phyloP scores from a whole-genome alignment of 1,140 invertebrate species.

The Hyles euphorbiae region DNA sequence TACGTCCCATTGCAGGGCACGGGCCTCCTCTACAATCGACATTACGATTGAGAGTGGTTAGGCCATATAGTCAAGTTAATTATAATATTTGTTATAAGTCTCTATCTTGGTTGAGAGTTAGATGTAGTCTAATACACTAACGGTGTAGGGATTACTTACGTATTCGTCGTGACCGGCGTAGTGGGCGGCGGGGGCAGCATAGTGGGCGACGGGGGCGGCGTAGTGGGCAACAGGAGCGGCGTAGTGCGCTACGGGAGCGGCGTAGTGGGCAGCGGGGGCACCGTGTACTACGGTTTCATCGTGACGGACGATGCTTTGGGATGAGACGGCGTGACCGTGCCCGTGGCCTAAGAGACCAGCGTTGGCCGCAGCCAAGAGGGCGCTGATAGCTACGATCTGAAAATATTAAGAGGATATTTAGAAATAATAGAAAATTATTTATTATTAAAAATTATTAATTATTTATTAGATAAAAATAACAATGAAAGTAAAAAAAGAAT shows the following conservation, averaged over 20 bases:
- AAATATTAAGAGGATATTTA: conserved; percentile 7
- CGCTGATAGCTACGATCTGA: conserved; percentile 41
- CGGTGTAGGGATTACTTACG: too few species aligned
- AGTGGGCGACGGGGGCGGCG: conserved; percentile 34
- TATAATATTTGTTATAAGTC: too few species aligned
- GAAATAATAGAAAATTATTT: too few species aligned
- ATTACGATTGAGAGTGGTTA: too few species aligned
- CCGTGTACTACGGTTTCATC: conserved; percentile 35
- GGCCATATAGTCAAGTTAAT: too few species aligned
- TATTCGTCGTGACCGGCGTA: conserved; percentile 47
- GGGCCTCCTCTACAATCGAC: too few species aligned
- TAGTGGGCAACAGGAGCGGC: conserved; percentile 42
- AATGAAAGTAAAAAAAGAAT: too few species aligned
- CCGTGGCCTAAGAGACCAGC: conserved; percentile 38
- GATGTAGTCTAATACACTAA: too few species aligned
- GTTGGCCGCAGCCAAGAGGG: conserved; percentile 42
- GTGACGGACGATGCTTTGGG: conserved; percentile 62
- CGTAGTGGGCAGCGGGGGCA: conserved; percentile 35
- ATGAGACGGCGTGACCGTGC: conserved; percentile 42
- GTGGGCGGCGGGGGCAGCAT: conserved; percentile 31
- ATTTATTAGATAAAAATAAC: too few species aligned
- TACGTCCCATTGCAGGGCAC: too few species aligned
- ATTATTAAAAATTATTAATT: too few species aligned
- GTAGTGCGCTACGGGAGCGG: conserved; percentile 29
- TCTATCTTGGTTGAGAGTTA: too few species aligned